Evolutionary conservation across 2,888 invertebrate species (phyloP).

Genomic region (Ophion costatus): DNA sequence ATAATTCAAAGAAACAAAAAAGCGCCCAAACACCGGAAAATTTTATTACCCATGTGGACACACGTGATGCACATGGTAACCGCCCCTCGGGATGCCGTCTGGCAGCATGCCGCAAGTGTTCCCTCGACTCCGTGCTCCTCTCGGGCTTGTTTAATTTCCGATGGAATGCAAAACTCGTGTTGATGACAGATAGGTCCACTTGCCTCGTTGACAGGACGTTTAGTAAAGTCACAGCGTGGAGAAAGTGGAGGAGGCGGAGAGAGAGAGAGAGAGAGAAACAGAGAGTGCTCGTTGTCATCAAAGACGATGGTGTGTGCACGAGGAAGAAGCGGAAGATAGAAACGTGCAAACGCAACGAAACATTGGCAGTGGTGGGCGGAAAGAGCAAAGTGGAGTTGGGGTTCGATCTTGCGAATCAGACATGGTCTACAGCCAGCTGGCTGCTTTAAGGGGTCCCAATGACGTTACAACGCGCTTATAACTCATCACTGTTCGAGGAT

Average conservation of each 20-base stretch:
- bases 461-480: conserved; percentile 14
- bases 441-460: not conserved
- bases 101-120: conserved; percentile 37
- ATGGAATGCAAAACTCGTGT: conserved; percentile 58
- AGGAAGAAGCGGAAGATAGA: not conserved
- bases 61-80: conserved; percentile 49
- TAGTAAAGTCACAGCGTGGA: conserved; percentile 46
- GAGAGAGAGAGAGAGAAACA: not conserved
- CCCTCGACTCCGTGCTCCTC: not conserved
- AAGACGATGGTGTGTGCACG: conserved; percentile 23
- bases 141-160: conserved; percentile 30
- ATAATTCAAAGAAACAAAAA: conserved; percentile 7
- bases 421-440: not conserved
- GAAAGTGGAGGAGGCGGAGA: not conserved
- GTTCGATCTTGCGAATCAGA: not conserved
- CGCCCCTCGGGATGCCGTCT: conserved; percentile 37
- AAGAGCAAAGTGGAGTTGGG: not conserved
- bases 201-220: conserved; percentile 58
- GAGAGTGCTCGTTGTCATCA: conserved; percentile 10
- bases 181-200: conserved; percentile 52
- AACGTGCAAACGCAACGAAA: conserved; percentile 2
- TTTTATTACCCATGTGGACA: conserved; percentile 1
- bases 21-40: not conserved
- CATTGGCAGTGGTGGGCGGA: conserved; percentile 25
- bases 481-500: conserved; percentile 52